phyloP scores from a whole-genome alignment of 2,113 vertebrate species.

The Callospermophilus lateralis region DNA sequence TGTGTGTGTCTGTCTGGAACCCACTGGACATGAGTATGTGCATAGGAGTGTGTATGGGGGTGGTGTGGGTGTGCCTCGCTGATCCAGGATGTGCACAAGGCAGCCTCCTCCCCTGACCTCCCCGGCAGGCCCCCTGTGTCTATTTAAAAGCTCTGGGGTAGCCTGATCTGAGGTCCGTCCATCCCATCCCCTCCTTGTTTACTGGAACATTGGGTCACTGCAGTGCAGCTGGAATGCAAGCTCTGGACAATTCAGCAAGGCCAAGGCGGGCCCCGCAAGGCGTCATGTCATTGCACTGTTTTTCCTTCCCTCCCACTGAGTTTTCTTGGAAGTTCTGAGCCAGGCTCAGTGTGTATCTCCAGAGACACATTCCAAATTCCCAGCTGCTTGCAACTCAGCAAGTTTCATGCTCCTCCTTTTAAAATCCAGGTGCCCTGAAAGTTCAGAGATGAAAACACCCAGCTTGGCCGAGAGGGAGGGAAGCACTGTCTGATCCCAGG shows the following conservation, averaged over 20 bases:
- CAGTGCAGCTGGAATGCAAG: slow-evolving; percentile 71
- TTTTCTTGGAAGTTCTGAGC: slow-evolving; percentile 74
- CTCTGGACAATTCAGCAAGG: slow-evolving; percentile 41
- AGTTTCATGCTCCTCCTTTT: slow-evolving; percentile 7
- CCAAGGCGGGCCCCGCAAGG: neutral
- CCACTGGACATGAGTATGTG: neutral
- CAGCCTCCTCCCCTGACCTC: neutral
- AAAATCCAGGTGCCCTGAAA: neutral
- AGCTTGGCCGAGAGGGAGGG: too few relatives aligned
- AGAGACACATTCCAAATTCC: slow-evolving; percentile 68
- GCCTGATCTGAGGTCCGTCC: slow-evolving; percentile 72
- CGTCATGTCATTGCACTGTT: slow-evolving; percentile 62
- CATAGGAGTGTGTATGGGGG: neutral
- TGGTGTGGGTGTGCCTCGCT: neutral
- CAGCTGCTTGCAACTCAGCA: slow-evolving; percentile 66
- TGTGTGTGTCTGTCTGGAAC: neutral
- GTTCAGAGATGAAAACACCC: neutral
- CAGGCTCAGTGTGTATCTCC: slow-evolving; percentile 66
- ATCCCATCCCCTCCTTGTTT: slow-evolving; percentile 75
- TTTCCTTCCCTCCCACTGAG: slow-evolving; percentile 75
- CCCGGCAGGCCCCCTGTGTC: neutral
- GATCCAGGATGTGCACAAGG: slow-evolving; percentile 20
- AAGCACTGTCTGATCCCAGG: too few relatives aligned
- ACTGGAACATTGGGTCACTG: slow-evolving; percentile 80
- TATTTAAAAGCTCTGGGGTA: slow-evolving; percentile 67